Base-by-base conservation (phyloP, 2,888 invertebrate genomes). In the Phyllotreta cruciferae region DNA sequence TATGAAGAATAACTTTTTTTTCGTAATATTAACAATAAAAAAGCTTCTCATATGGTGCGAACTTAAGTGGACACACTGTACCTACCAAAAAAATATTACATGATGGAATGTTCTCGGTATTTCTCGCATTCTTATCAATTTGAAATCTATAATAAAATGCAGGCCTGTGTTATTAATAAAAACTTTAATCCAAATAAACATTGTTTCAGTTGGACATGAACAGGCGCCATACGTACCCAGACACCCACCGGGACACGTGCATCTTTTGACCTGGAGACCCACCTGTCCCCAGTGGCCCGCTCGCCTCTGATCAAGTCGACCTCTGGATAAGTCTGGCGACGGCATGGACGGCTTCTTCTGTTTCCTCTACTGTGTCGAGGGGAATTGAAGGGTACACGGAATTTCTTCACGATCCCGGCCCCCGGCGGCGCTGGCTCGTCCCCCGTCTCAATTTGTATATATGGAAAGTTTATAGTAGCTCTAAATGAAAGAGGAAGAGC, bases 241-340 rank as follows among this genome's bases (percentile, higher is more conserved):
- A 61, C 39, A 24, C 37, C 6, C 61, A 63, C 68, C 64, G 75
- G 74, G 75, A 74, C 73, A 66, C 58, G 64, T 61, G 74, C 67
- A 68, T 77, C 77, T 77, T 66, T 63, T 73, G 78, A 79, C 78
- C 79, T 79, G 78, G 73, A 77, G 77, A 76, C 73, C 68, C 76
- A 66, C 39, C 61, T 69, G 72, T 67, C 75, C 74, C 76, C 66
- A 36, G 69, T 69, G 68, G 24, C 35, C 24, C 24, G 58, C 56
- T 63, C 58, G 70, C 72, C 73, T 66, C 75, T 74, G 77, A 75
- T 76, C 75, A 76, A 70, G 75, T 69, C 69, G 62, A 68, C 72
- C 69, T 56, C 74, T 75, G 77, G 62, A 71, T 70, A 66, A 64
- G 72, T 71, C 61, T 72, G 74, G 71, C 62, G 55, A 61, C 66